phyloP scores from a whole-genome alignment of 2,888 invertebrate genomes.

The Acrobeloides nanus region DNA sequence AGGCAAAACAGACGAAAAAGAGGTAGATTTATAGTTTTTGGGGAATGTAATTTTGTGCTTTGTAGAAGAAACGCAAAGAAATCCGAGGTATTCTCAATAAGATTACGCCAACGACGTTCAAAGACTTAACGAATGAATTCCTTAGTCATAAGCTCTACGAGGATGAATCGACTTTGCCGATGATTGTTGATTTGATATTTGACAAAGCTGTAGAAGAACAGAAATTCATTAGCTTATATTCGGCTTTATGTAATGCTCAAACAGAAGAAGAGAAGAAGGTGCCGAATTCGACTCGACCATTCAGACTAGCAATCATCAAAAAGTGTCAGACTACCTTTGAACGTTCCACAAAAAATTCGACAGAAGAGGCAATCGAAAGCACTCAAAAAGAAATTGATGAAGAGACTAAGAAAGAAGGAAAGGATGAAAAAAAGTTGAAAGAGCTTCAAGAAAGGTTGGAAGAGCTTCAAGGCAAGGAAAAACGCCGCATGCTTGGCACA shows the following conservation, averaged over 20 bases:
- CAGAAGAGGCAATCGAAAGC: too few species aligned
- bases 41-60: too few species aligned
- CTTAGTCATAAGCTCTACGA: constrained; percentile 10
- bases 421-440: constrained; percentile 24
- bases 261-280: constrained; percentile 6
- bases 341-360: constrained; percentile 4
- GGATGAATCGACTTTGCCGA: constrained; percentile 8
- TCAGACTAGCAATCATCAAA: constrained; percentile 16
- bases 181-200: constrained; percentile 27
- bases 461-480: constrained; percentile 14
- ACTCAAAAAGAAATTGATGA: too few species aligned
- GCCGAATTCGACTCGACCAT: constrained; percentile 9
- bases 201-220: constrained; percentile 37
- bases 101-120: constrained; percentile 29
- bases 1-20: constrained; percentile 9
- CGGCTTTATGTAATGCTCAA: constrained; percentile 25
- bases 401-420: neutral
- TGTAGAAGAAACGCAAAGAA: constrained; percentile 15
- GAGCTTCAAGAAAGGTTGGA: constrained; percentile 12
- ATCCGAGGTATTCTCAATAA: constrained; percentile 33
- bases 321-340: constrained; percentile 25
- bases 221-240: constrained; percentile 30
- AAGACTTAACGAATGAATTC: constrained; percentile 25
- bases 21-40: too few species aligned
- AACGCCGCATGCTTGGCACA: constrained; percentile 13